These are phyloP conservation scores for Tichodroma muraria DNA, from an alignment of 2,113 vertebrate genomes.

Conservation along the genomic window DNA sequence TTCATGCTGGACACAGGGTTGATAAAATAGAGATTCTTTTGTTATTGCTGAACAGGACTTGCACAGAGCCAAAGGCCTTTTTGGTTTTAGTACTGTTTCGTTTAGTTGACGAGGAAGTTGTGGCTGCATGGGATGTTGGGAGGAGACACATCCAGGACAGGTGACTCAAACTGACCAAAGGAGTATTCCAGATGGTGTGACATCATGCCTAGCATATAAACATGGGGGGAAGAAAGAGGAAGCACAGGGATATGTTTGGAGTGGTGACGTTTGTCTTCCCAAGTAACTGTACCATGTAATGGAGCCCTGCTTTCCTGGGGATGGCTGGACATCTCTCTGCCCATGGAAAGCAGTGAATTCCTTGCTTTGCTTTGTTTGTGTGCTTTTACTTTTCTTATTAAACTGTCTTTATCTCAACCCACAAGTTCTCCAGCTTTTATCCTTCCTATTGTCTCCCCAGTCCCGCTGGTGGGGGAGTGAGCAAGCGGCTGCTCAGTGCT, in stretches of 20 bases:
- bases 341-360: background rate
- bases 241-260: background rate
- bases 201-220: background rate
- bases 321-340: background rate
- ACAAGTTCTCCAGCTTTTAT: background rate
- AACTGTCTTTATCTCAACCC: background rate
- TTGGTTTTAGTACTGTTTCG: rapidly evolving
- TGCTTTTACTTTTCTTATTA: background rate
- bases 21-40: background rate
- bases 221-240: background rate
- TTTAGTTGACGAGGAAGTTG: background rate
- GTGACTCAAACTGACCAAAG: background rate
- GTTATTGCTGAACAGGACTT: background rate
- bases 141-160: background rate
- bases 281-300: background rate
- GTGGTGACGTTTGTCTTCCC: background rate
- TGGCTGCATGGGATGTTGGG: background rate
- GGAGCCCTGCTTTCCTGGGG: background rate
- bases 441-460: background rate
- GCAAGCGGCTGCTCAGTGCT: rapidly evolving
- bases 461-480: background rate
- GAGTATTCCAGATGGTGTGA: background rate
- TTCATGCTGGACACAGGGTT: background rate
- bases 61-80: background rate
- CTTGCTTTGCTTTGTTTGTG: background rate